phyloP scores from a whole-genome alignment of 2,113 vertebrate genomes.

The Alectura lathami region DNA sequence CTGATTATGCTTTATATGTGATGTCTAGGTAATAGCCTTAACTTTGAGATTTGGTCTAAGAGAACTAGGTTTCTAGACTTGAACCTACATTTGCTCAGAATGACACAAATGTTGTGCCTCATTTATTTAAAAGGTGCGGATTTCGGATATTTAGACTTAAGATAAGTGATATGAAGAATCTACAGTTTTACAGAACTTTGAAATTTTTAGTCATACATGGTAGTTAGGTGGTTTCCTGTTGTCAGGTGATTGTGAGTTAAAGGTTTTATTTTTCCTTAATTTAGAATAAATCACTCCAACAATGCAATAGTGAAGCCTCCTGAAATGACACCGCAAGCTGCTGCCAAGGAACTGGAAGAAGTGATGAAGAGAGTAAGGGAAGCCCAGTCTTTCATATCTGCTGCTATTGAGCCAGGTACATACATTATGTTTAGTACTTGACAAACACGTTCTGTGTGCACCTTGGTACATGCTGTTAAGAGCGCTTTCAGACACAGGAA shows the following conservation, averaged over 20 bases:
- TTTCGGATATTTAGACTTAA: background rate
- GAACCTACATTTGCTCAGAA: background rate
- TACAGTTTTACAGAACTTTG: background rate
- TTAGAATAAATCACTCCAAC: conserved; percentile 99
- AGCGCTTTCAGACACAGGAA: background rate
- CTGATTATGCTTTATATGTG: background rate
- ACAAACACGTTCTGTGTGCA: background rate
- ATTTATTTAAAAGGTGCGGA: background rate
- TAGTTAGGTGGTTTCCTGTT: background rate
- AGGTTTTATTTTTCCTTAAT: background rate
- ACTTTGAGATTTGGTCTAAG: background rate
- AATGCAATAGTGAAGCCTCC: conserved; percentile 98
- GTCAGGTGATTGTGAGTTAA: background rate
- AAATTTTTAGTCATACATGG: fast-evolving
- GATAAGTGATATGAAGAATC: background rate
- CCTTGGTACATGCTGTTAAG: background rate
- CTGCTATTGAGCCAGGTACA: conserved; percentile 92
- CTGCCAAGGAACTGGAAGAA: conserved; percentile 92
- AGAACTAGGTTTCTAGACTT: background rate
- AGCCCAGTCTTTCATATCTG: conserved; percentile 92
- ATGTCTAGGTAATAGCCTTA: background rate
- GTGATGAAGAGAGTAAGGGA: conserved; percentile 95
- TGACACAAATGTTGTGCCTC: fast-evolving
- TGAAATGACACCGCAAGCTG: conserved; percentile 95
- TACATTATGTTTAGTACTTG: background rate